Percentiles rank a stretch among this genome's conserved stretches.
Conservation (phyloP, 2,888 invertebrate species). For the Anthrax anthrax region DNA sequence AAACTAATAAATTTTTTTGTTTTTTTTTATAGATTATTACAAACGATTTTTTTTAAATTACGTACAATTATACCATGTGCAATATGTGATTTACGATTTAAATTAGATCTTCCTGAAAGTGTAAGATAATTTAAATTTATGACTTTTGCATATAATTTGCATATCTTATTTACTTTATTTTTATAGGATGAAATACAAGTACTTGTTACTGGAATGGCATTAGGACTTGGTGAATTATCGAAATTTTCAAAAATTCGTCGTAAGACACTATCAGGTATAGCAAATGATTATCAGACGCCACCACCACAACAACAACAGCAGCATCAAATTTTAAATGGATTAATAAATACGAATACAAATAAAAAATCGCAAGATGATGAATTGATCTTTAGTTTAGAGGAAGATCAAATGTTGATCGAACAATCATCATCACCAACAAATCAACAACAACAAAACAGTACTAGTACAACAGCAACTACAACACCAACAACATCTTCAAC, state of each 20-base stretch:
- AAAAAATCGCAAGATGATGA: slow-evolving; percentile 47
- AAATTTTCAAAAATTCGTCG: slow-evolving; percentile 37
- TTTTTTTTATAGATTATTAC: slow-evolving; percentile 37
- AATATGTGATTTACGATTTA: slow-evolving; percentile 64
- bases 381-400: slow-evolving; percentile 72
- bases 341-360: slow-evolving; percentile 11
- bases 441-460: slow-evolving; percentile 12
- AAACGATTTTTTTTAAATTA: slow-evolving; percentile 78
- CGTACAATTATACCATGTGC: slow-evolving; percentile 78
- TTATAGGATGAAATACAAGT: slow-evolving; percentile 50
- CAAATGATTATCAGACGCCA: slow-evolving; percentile 7
- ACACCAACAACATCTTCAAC: slow-evolving; percentile 18
- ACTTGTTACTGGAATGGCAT: slow-evolving; percentile 62
- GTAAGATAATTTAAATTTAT: slow-evolving; percentile 25
- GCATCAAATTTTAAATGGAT: slow-evolving; percentile 15
- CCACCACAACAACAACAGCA: too few species aligned
- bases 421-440: slow-evolving; percentile 2
- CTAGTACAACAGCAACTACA: not conserved
- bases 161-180: slow-evolving; percentile 12
- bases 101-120: slow-evolving; percentile 75
- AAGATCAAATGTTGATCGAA: slow-evolving; percentile 40
- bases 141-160: not conserved
- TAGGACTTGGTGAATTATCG: slow-evolving; percentile 51
- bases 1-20: not conserved
- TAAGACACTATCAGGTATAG: slow-evolving; percentile 20